A percentile compares a stretch with the other conserved stretches of the same genome.
Evolutionary conservation across 2,888 invertebrate species (phyloP).

Genomic region (Theretra japonica): DNA sequence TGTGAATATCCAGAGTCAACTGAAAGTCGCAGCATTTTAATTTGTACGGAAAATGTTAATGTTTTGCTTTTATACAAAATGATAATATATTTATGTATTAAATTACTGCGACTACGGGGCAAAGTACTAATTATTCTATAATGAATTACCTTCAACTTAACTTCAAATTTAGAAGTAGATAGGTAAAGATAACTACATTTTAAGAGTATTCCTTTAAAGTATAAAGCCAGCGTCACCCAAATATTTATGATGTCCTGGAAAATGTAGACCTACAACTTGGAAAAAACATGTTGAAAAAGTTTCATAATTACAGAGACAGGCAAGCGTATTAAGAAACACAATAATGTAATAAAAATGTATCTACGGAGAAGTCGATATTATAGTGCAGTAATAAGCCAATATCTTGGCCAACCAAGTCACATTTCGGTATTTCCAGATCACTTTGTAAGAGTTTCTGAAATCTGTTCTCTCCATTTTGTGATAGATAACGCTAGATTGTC

Average conservation of each 20-base stretch:
- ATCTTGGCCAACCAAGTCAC: no score
- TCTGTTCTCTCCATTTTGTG: constrained; percentile 50
- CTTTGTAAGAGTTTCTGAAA: constrained; percentile 40
- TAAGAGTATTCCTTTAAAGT: no score
- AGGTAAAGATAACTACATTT: no score
- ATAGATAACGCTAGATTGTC: constrained; percentile 64
- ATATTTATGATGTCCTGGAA: no score
- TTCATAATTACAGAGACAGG: not conserved
- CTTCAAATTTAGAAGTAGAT: no score
- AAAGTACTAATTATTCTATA: no score
- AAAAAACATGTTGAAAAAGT: not conserved
- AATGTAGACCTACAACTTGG: not conserved
- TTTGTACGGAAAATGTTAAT: constrained; percentile 6
- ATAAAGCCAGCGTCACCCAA: no score
- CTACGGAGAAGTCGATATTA: not conserved
- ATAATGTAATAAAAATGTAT: not conserved
- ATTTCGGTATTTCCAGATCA: not conserved
- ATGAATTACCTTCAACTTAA: not conserved
- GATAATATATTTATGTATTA: not conserved
- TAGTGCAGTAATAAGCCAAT: not conserved
- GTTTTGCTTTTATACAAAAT: not conserved
- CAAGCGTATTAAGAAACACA: not conserved
- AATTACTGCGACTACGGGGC: no score
- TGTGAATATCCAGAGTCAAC: constrained; percentile 55
- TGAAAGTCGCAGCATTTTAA: constrained; percentile 48